These are phyloP conservation scores for Xerus rutilus DNA, from an alignment of 2,797 vertebrate genomes.

Conservation along the genomic window DNA sequence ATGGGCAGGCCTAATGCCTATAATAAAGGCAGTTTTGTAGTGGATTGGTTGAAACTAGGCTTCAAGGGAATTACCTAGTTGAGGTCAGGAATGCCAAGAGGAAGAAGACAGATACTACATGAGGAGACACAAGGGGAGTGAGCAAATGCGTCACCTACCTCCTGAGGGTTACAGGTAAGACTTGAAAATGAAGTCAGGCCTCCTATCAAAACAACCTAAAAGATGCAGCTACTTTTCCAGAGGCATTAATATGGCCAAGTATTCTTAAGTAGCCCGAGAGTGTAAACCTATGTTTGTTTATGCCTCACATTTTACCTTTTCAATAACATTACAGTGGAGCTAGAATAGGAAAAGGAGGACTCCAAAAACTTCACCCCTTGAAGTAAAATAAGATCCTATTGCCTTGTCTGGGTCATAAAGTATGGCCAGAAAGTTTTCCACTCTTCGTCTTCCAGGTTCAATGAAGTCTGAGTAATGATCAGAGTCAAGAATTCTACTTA, in stretches of 20 bases:
- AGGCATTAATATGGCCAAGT: neutral
- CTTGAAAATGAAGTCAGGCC: neutral
- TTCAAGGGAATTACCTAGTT: neutral
- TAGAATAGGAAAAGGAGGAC: neutral
- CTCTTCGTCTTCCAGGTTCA: neutral
- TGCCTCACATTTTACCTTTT: conserved; percentile 15
- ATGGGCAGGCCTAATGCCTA: neutral
- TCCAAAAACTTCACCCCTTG: neutral
- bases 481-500: neutral
- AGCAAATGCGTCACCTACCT: neutral
- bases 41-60: neutral
- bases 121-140: neutral
- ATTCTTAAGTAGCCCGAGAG: neutral
- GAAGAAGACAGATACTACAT: neutral
- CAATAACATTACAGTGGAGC: neutral
- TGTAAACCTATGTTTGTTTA: neutral
- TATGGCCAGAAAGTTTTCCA: neutral
- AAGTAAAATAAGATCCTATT: conserved; percentile 23
- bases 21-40: conserved; percentile 29
- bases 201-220: neutral
- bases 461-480: neutral
- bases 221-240: neutral
- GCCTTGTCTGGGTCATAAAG: conserved; percentile 1
- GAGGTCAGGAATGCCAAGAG: neutral
- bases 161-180: neutral